Conservation (phyloP, 2,888 invertebrate genomes). For the Pristionchus exspectatus region DNA sequence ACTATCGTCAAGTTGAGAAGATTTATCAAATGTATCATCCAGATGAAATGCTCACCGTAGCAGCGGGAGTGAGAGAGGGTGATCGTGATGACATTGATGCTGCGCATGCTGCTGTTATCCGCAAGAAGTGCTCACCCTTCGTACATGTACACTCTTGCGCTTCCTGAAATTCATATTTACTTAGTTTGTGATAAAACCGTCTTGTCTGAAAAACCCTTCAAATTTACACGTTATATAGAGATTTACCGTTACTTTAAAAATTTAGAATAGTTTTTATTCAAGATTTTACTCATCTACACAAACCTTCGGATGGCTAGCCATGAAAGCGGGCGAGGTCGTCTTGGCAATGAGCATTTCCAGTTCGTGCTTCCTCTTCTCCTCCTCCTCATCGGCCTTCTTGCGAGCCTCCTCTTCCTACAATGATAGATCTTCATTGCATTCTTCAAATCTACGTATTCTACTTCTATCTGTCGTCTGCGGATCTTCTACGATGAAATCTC, state of each 20-base stretch:
- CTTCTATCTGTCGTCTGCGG: no score
- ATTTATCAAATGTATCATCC: background rate
- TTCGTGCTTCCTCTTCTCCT: slow-evolving; percentile 71
- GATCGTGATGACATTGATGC: slow-evolving; percentile 29
- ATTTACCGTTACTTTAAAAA: no score
- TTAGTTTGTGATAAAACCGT: background rate
- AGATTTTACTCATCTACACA: background rate
- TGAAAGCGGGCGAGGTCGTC: slow-evolving; percentile 70
- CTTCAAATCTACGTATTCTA: no score
- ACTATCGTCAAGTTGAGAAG: no score
- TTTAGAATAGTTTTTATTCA: no score
- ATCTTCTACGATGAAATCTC: background rate
- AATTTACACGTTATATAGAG: no score
- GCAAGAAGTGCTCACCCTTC: slow-evolving; percentile 53
- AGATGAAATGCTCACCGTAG: slow-evolving; percentile 14
- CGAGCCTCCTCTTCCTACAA: slow-evolving; percentile 75
- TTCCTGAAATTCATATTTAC: background rate
- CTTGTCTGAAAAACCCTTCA: no score
- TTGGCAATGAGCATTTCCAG: slow-evolving; percentile 75
- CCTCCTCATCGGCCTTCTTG: slow-evolving; percentile 71
- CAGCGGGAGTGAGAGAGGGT: slow-evolving; percentile 30
- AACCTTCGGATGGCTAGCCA: slow-evolving; percentile 52
- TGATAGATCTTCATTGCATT: slow-evolving; percentile 35
- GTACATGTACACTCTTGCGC: slow-evolving; percentile 49
- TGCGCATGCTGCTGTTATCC: slow-evolving; percentile 46